Conservation (phyloP, 2,797 vertebrate species). For the Pipistrellus kuhlii region DNA sequence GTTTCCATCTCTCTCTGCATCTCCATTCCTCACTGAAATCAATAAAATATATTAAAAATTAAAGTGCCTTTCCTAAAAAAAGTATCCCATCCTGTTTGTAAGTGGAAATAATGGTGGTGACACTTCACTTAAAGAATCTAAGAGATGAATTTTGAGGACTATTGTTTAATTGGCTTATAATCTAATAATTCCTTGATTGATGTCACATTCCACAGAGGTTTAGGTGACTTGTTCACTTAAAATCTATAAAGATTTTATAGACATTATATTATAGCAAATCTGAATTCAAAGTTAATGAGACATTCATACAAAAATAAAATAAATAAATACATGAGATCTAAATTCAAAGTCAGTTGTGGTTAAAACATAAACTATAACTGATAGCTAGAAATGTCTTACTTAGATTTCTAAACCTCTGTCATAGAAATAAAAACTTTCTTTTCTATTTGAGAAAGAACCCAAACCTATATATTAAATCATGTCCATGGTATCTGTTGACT, state of each 20-base stretch:
- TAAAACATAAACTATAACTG: conserved; percentile 15
- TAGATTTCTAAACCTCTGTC: conserved; percentile 36
- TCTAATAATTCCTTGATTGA: conserved; percentile 21
- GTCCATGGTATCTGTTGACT: not conserved
- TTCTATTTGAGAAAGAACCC: conserved; percentile 39
- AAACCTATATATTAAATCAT: not conserved
- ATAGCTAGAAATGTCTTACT: not conserved
- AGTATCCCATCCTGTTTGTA: not conserved
- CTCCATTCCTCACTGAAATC: too few species aligned
- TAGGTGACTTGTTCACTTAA: not conserved
- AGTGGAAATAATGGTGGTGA: not conserved
- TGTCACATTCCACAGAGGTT: not conserved
- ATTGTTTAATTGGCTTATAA: not conserved
- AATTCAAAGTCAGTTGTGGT: conserved; percentile 52
- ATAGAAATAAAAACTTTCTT: conserved; percentile 38
- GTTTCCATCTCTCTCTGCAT: too few species aligned
- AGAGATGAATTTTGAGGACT: not conserved
- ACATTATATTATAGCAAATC: not conserved
- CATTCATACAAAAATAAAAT: not conserved
- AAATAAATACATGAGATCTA: conserved; percentile 22
- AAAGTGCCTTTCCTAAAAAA: conserved; percentile 25
- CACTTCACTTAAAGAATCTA: conserved; percentile 5
- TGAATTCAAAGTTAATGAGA: conserved; percentile 31
- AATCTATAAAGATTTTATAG: not conserved
- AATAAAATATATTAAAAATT: not conserved